Conservation (phyloP, 2,113 vertebrate genomes). For the Silurus glanis region DNA sequence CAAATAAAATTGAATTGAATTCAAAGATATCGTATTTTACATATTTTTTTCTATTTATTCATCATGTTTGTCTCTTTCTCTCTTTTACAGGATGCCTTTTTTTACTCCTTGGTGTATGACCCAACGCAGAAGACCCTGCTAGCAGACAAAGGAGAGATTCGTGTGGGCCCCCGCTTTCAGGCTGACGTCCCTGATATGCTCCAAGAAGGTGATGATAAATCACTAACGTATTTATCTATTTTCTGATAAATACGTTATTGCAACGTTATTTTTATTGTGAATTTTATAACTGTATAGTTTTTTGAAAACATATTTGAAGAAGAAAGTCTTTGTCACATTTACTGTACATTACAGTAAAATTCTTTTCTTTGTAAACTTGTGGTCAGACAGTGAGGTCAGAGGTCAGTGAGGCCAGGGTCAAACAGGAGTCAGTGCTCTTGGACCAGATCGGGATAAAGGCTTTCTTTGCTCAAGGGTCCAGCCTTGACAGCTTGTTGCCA, state of each 20-base stretch:
- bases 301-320: neutral
- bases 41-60: neutral
- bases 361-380: neutral
- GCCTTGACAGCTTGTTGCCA: neutral
- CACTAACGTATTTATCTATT: no score
- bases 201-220: conserved; percentile 79
- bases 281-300: neutral
- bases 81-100: conserved; percentile 86
- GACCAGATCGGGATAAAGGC: no score
- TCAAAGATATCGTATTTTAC: neutral
- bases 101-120: conserved; percentile 97
- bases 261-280: no score
- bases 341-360: neutral
- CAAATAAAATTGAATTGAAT: neutral
- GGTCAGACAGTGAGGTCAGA: no score
- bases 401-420: neutral
- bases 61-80: neutral
- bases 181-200: conserved; percentile 97
- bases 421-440: neutral
- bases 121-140: conserved; percentile 93
- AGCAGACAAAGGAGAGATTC: conserved; percentile 96
- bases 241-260: no score
- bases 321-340: neutral
- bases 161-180: conserved; percentile 96
- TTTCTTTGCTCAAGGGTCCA: neutral